Base-by-base conservation (phyloP, 2,113 vertebrate genomes). In the Aspidoscelis tigris region DNA sequence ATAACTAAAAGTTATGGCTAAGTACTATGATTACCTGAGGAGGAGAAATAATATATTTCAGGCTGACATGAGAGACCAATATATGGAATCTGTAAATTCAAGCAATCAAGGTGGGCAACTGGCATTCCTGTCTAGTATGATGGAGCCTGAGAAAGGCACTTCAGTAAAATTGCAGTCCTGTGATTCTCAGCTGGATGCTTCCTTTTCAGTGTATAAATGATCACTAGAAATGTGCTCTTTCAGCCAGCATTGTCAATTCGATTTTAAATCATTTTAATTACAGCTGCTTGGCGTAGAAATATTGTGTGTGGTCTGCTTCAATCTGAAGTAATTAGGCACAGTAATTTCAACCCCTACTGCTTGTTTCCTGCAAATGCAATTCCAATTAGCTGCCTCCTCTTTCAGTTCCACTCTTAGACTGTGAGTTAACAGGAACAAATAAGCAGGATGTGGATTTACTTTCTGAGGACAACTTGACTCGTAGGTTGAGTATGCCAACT, bases 181-280 rank as follows among this genome's bases (percentile, higher is more conserved):
- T 68, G 66, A 43, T 65, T 86, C 66, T 8, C 58, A 76, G n/a
- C 76, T 89, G 83, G 83, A 85, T 85, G 43, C 81, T 87, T 83
- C 74, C 86, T 78, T 78, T 86, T 72, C 75, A 47, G 64, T 2
- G 0, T 90, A 7, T 84, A 85, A 92, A 90, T 83, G 39, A 82
- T 86, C 66, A 89, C 89, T 89, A 92, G 85, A 87, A 91, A 65
- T 88, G 89, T 92, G 88, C 83, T 92, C 89, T 92, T 89, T 80
- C 84, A 90, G 83, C 84, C 88, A 88, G 65, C 83, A 90, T 91
- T 84, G 83, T 90, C 66, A 83, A 89, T 90, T 94, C 69, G 85
- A 88, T 87, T 94, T 93, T 91, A 93, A 89, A 92, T 93, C 92
- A 93, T 89, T 94, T 94, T 93, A 91, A 92, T 94, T 93, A 91